phyloP scores from a whole-genome alignment of 1,140 invertebrate genomes.

The Mycetomoellerius zeteki region DNA sequence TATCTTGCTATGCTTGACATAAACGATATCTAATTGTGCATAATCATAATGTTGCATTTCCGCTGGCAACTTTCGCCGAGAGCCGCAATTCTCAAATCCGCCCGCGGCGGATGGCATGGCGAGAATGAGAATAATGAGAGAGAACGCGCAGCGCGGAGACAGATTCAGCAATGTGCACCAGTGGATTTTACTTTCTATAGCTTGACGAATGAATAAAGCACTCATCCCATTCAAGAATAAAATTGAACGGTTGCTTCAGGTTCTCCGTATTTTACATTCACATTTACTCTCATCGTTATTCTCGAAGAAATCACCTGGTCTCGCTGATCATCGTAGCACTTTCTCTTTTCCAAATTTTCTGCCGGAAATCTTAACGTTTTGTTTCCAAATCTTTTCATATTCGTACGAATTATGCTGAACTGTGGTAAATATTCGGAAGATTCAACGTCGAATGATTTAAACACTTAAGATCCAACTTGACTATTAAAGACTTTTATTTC shows the following conservation, averaged over 20 bases:
- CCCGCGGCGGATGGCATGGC: constrained; percentile 46
- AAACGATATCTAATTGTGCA: constrained; percentile 67
- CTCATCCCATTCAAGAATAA: constrained; percentile 72
- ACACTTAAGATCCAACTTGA: no score
- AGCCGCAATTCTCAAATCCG: constrained; percentile 62
- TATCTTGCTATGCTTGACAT: constrained; percentile 10
- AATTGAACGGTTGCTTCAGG: constrained; percentile 70
- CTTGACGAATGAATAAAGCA: constrained; percentile 78
- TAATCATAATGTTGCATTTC: constrained; percentile 56
- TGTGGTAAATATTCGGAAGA: no score
- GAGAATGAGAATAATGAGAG: constrained; percentile 26
- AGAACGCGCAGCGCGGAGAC: not conserved
- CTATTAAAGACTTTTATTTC: no score
- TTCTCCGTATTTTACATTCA: constrained; percentile 64
- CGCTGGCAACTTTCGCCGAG: constrained; percentile 35
- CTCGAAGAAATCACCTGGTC: not conserved
- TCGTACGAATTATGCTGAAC: not conserved
- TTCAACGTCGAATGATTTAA: no score
- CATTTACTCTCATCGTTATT: constrained; percentile 52
- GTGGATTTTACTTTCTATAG: constrained; percentile 64
- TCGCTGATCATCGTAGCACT: not conserved
- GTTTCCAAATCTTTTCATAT: not conserved
- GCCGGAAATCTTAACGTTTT: not conserved
- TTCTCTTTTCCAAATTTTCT: not conserved
- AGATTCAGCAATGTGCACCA: constrained; percentile 63